phyloP scores from a whole-genome alignment of 2,888 invertebrate species.

The Lycia hirtaria region DNA sequence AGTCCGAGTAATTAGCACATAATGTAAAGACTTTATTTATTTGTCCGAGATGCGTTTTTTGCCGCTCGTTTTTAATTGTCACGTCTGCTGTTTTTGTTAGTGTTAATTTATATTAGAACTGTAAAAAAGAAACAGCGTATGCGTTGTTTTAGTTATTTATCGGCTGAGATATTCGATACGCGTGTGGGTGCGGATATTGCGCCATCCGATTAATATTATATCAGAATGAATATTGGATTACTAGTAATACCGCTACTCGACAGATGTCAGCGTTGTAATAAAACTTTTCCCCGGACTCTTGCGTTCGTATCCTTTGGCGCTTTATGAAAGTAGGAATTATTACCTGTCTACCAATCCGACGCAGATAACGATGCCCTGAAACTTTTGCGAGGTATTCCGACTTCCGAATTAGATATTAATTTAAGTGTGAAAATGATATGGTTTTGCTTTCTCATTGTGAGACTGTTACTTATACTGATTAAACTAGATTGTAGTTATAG shows the following conservation, averaged over 20 bases:
- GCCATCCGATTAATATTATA: conserved; percentile 34
- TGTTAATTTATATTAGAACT: conserved; percentile 8
- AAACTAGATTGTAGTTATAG: too few relatives aligned
- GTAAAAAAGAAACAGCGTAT: conserved; percentile 11
- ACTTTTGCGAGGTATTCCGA: conserved; percentile 24
- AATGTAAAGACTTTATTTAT: conserved; percentile 43
- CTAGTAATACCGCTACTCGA: conserved; percentile 42
- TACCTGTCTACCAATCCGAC: conserved; percentile 33
- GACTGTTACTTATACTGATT: too few relatives aligned
- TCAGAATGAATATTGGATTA: conserved; percentile 48
- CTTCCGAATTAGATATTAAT: conserved; percentile 10
- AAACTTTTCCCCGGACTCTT: conserved; percentile 57
- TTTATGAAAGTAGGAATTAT: conserved; percentile 37
- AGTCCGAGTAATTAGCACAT: conserved; percentile 53
- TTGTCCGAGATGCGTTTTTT: conserved; percentile 33
- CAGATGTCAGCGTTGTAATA: conserved; percentile 65
- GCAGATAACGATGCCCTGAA: conserved; percentile 26
- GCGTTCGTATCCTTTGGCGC: conserved; percentile 41
- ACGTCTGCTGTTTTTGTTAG: conserved; percentile 27
- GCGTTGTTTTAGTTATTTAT: conserved; percentile 16
- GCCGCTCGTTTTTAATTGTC: conserved; percentile 44
- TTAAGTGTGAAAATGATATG: conserved; percentile 18
- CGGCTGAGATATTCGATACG: conserved; percentile 14
- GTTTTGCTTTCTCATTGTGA: too few relatives aligned
- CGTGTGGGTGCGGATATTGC: conserved; percentile 24